Percentiles rank a stretch among this genome's conserved stretches.
Conservation (phyloP, 2,888 invertebrate genomes). For the Spilarctia lutea region DNA sequence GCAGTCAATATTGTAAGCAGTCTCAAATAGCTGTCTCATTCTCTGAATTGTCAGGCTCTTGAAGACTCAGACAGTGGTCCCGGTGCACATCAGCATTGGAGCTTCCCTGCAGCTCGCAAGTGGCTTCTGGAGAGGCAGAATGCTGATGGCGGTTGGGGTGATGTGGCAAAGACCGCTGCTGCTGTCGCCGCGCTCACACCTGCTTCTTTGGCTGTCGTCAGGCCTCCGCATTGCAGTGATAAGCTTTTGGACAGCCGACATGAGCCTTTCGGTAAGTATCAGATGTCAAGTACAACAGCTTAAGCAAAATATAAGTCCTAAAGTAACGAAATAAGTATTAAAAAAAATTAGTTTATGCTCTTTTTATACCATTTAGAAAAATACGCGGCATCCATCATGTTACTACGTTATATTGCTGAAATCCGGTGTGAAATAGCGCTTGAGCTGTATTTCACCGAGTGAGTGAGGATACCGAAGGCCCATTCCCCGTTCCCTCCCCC, state of each 20-base stretch:
- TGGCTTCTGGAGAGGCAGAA: conserved; percentile 92
- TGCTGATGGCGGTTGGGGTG: conserved; percentile 93
- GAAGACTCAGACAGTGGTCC: conserved; percentile 90
- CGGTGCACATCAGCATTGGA: conserved; percentile 89
- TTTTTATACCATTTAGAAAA: no score
- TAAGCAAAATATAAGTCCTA: not conserved
- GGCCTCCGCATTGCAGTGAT: conserved; percentile 85
- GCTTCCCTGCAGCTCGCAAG: conserved; percentile 91
- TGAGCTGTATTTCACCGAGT: no score
- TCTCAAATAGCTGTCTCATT: not conserved
- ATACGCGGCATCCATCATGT: no score
- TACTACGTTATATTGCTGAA: no score
- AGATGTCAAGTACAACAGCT: not conserved
- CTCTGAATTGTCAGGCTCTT: conserved; percentile 85
- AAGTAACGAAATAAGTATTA: no score
- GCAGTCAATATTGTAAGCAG: not conserved
- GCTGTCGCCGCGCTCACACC: conserved; percentile 92
- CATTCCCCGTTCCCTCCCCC: no score
- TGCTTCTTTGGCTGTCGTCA: conserved; percentile 90
- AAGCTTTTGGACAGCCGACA: conserved; percentile 83
- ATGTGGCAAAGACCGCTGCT: conserved; percentile 91
- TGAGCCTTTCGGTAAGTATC: conserved; percentile 80
- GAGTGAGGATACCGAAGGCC: no score
- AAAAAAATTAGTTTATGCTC: no score
- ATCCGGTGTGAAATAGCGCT: no score